Base-by-base conservation (phyloP, 2,113 vertebrate genomes). In the Aptenodytes patagonicus region DNA sequence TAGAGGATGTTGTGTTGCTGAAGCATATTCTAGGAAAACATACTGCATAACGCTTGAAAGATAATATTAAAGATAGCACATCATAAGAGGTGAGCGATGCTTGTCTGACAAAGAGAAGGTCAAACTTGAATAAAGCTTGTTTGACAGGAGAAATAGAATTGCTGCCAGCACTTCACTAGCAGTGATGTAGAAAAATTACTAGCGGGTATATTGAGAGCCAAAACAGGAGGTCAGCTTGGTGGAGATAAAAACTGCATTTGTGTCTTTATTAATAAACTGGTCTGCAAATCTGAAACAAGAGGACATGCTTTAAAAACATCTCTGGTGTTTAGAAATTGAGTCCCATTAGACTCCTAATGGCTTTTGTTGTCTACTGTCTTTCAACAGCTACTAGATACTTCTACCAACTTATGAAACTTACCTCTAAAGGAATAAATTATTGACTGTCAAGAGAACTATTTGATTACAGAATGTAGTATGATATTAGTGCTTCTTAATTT, bases 21-120 rank as follows among this genome's bases (percentile, higher is more conserved):
- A 78, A 90, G 65, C 10, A 87, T 58, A 79, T 89, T 92, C 83
- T 78, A 65, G 26, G 36, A 60, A 93, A 54, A 57, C 13, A 60
- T 7, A n/a, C 28, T 7, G 5, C 71, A 32, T 78, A 94, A 69
- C 1, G 29, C 69, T 94, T 87, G 36, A 84, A 73, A 94, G 89
- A 66, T 34, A 92, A 88, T 46, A 73, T 75, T 85, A 93, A 94
- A 93, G 82, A 70, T 64, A 87, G 31, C 85, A 87, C 24, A 84
- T 66, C 84, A 89, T 15, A 80, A 82, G 90, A 95, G 38, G 93
- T 88, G 91, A 97, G 80, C 66, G 95, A 90, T 77, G 79, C 81
- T 90, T 96, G 76, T 92, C 89, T 96, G 91, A 95, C 90, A 95
- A 88, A 91, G 73, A 54, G 90, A 96, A 95, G 91, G 93, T 96